These are phyloP conservation scores for Falcunculus frontatus DNA, from an alignment of 2,113 vertebrate genomes.

Conservation along the genomic window DNA sequence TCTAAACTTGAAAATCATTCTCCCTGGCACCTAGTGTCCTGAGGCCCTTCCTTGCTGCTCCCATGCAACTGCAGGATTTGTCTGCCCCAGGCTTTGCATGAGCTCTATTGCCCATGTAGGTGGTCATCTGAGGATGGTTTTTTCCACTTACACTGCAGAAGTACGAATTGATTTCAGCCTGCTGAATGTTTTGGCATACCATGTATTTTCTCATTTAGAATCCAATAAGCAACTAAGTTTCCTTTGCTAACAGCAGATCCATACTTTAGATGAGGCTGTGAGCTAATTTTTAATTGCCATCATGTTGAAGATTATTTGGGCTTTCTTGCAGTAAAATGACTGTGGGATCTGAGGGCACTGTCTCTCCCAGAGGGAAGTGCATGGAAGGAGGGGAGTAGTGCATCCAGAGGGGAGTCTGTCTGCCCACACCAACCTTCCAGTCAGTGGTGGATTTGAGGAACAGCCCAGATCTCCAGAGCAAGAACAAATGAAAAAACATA, in stretches of 20 bases:
- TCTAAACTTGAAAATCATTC: not conserved
- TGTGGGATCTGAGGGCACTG: not conserved
- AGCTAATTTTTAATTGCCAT: not conserved
- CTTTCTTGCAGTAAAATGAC: not conserved
- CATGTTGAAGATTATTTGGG: not conserved
- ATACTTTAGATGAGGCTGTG: not conserved
- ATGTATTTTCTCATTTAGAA: not conserved
- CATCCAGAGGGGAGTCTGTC: not conserved
- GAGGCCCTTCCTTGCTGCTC: not conserved
- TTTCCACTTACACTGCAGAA: not conserved
- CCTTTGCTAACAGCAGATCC: not conserved
- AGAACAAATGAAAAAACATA: not conserved
- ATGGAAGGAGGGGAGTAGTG: not conserved
- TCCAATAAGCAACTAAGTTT: not conserved
- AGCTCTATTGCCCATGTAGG: not conserved
- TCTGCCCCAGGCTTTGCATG: not conserved
- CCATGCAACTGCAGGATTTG: not conserved
- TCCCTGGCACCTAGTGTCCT: not conserved
- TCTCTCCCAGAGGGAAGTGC: not conserved
- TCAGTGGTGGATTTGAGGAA: not conserved
- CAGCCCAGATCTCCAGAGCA: not conserved
- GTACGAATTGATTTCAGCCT: not conserved
- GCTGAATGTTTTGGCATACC: not conserved
- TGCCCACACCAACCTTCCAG: not conserved
- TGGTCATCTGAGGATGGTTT: not conserved